phyloP scores from a whole-genome alignment of 1,140 invertebrate genomes.

The Lasioglossum albipes region DNA sequence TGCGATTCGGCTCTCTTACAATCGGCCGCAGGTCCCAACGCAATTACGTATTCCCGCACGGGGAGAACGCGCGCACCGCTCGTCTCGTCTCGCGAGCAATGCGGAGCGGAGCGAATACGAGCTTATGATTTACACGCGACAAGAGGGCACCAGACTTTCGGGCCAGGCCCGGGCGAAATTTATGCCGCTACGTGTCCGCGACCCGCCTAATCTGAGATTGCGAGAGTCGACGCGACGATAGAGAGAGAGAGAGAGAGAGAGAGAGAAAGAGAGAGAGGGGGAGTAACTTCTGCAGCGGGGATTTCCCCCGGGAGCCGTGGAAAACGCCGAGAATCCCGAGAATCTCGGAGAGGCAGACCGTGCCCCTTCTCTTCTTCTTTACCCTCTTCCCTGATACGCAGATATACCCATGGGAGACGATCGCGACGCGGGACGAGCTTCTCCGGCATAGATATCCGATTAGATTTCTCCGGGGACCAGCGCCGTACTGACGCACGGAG shows the following conservation, averaged over 20 bases:
- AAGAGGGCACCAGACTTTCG: not conserved
- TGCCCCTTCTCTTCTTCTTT: not conserved
- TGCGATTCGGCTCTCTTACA: not conserved
- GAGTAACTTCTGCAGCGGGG: not conserved
- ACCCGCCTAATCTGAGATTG: constrained; percentile 59
- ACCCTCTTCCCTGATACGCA: not conserved
- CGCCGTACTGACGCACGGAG: not conserved
- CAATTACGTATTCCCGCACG: not conserved
- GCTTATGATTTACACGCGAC: constrained; percentile 25
- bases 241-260: too few relatives aligned
- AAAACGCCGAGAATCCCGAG: not conserved
- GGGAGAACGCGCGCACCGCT: not conserved
- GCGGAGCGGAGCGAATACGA: not conserved
- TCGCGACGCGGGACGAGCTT: constrained; percentile 31
- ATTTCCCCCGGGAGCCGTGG: constrained; percentile 16
- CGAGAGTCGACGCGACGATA: not conserved
- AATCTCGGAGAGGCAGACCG: constrained; percentile 31
- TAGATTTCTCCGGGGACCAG: constrained; percentile 61
- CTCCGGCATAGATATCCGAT: constrained; percentile 61
- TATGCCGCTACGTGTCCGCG: constrained; percentile 17
- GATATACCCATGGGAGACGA: constrained; percentile 29
- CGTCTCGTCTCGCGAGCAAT: not conserved
- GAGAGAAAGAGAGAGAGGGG: not conserved
- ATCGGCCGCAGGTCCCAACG: constrained; percentile 14
- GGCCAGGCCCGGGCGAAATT: constrained; percentile 31